Evolutionary conservation across 2,888 invertebrate species (phyloP).

Genomic region (Horisme vitalbata): DNA sequence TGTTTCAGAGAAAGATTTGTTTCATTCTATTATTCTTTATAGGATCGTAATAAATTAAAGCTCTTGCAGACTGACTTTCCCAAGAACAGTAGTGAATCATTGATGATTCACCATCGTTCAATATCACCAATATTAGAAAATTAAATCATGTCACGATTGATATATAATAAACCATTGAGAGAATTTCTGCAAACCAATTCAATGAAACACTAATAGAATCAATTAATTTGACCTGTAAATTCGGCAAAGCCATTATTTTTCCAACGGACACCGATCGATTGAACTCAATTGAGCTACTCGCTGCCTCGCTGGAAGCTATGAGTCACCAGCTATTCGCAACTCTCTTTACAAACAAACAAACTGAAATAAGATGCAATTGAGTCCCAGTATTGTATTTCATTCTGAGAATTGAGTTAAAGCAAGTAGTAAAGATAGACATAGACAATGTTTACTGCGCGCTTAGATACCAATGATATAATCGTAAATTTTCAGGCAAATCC

Average conservation of each 20-base stretch:
- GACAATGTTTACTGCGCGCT: not conserved
- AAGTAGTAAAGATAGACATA: not conserved
- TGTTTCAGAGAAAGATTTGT: no score
- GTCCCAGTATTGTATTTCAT: conserved; percentile 19
- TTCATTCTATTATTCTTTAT: no score
- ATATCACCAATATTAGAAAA: conserved; percentile 2
- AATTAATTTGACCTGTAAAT: conserved; percentile 57
- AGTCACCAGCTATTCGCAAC: conserved; percentile 49
- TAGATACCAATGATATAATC: not conserved
- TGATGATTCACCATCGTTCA: no score
- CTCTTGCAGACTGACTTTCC: no score
- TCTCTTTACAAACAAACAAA: conserved; percentile 16
- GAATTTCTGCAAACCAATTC: conserved; percentile 40
- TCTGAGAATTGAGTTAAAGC: conserved; percentile 17
- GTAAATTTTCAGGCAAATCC: no score
- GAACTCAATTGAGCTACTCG: conserved; percentile 51
- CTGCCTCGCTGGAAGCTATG: conserved; percentile 39
- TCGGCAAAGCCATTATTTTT: conserved; percentile 42
- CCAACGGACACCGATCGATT: conserved; percentile 53
- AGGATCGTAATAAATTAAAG: no score
- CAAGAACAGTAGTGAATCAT: no score
- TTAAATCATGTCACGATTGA: conserved; percentile 30
- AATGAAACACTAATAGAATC: conserved; percentile 45
- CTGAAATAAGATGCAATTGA: conserved; percentile 24
- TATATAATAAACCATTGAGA: conserved; percentile 30